Conservation (phyloP, 2,888 invertebrate species). For the Apoda limacodes region DNA sequence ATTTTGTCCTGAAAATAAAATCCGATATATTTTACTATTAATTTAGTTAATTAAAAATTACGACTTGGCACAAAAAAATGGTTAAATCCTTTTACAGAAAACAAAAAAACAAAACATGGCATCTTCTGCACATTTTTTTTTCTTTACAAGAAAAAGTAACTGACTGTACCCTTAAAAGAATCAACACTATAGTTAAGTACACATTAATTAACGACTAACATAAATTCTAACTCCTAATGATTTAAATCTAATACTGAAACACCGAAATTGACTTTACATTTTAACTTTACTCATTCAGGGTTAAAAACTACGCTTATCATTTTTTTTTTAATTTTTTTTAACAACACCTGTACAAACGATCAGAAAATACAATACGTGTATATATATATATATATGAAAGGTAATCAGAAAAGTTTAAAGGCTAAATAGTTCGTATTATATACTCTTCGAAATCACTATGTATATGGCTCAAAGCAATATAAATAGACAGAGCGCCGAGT, state of each 20-base stretch:
- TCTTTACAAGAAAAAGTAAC: slow-evolving; percentile 37
- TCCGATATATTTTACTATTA: slow-evolving; percentile 16
- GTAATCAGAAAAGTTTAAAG: no score
- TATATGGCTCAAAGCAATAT: no score
- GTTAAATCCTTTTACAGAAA: no score
- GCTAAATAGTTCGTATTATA: no score
- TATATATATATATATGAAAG: no score
- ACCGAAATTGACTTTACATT: slow-evolving; percentile 40
- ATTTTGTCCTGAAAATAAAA: slow-evolving; percentile 17
- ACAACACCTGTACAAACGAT: slow-evolving; percentile 54
- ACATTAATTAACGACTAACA: slow-evolving; percentile 63
- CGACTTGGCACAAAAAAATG: slow-evolving; percentile 35
- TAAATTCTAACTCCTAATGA: slow-evolving; percentile 57
- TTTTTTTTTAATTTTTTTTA: slow-evolving; percentile 32
- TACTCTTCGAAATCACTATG: no score
- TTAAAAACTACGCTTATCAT: slow-evolving; percentile 33
- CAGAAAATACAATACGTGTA: no score
- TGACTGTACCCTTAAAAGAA: slow-evolving; percentile 47
- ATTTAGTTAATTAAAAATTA: slow-evolving; percentile 12
- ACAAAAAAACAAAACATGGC: slow-evolving; percentile 31
- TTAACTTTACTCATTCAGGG: slow-evolving; percentile 38
- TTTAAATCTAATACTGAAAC: slow-evolving; percentile 62
- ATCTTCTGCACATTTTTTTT: slow-evolving; percentile 23
- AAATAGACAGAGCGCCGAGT: no score
- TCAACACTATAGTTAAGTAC: slow-evolving; percentile 46